Base-by-base conservation (phyloP, 2,888 invertebrate species). In the Pseudoips prasinana region DNA sequence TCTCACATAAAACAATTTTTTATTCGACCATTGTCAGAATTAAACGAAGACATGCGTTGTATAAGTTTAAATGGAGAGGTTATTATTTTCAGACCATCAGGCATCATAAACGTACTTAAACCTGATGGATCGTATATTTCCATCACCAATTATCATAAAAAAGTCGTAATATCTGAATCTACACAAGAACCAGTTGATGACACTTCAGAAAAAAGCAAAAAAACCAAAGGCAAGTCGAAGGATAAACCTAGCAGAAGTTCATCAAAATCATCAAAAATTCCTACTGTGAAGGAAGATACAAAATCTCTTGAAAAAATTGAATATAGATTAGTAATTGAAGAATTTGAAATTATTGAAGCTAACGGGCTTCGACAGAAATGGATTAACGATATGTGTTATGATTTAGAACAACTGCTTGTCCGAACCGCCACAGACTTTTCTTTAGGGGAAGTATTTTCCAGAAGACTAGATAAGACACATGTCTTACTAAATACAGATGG, bases 351-450 rank as follows among this genome's bases (percentile, higher is more conserved):
- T 8, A 77, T 74, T 41, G 73, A 80, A 48, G 46, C 71, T 4
- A 70, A 56, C 44, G 88, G 88, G 5, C 34, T 73, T 2, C 67
- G 71, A 46, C 70, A 81, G 57, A 73, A 62, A 36, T 83, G 81
- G 73, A 42, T 68, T 10, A 47, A 71, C 11, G 64, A 76, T 35
- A 46, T 41, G 20, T 45, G 64, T 10, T 46, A 46, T 40, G 46
- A 65, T 25, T 59, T 75, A 29, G 82, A 85, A 56, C 79, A 73
- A 38, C 41, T 86, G 10, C 55, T 86, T 1, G 70, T 79, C 28
- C 72, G 76, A 35, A 84, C 81, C 7, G 84, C 84, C n/a, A 81
- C 81, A 7, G 86, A 89, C 59, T 84, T 68, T 59, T 75, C 71
- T 39, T 43, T 77, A 25, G 80, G 78, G 7, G 87, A 89, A 65